These are phyloP conservation scores for Sycophaga agraensis DNA, from an alignment of 1,140 invertebrate species.

Conservation along the genomic window DNA sequence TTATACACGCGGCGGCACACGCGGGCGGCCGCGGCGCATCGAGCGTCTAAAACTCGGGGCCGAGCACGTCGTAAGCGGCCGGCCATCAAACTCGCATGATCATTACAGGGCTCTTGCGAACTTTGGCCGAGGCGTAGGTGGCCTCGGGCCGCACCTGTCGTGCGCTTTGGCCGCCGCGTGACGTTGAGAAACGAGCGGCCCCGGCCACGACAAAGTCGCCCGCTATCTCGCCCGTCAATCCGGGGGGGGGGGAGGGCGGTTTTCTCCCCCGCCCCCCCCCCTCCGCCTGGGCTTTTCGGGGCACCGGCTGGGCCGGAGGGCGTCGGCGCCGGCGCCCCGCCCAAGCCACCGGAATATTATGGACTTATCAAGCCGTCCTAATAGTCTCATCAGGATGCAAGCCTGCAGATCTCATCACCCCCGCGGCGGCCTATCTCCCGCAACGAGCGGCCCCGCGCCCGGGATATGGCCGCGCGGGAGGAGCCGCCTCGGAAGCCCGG, in stretches of 20 bases:
- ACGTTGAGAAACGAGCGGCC: constrained; percentile 36
- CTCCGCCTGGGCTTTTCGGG: not conserved
- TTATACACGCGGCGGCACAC: too few relatives aligned
- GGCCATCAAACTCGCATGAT: constrained; percentile 10
- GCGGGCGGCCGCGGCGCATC: too few relatives aligned
- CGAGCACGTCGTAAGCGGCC: not conserved
- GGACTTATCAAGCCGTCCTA: constrained; percentile 56
- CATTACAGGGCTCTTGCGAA: not conserved
- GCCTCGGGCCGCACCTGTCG: not conserved
- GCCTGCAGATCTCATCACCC: constrained; percentile 53
- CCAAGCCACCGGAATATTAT: constrained; percentile 52
- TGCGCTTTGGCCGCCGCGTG: constrained; percentile 9
- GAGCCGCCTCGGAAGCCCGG: too few relatives aligned
- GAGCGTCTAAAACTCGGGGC: not conserved
- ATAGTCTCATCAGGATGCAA: constrained; percentile 57
- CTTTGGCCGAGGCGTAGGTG: not conserved
- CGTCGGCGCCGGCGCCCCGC: not conserved
- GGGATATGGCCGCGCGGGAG: too few relatives aligned
- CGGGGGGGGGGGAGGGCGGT: too few relatives aligned
- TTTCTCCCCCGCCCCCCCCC: too few relatives aligned
- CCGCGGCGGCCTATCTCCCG: not conserved
- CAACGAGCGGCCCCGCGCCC: too few relatives aligned
- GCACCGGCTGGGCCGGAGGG: not conserved
- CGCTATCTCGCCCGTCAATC: constrained; percentile 15
- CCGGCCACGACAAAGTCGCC: not conserved